Percentiles rank a stretch among this genome's conserved stretches.
Conservation (phyloP, 2,797 vertebrate genomes). For the Halcyon badia region DNA sequence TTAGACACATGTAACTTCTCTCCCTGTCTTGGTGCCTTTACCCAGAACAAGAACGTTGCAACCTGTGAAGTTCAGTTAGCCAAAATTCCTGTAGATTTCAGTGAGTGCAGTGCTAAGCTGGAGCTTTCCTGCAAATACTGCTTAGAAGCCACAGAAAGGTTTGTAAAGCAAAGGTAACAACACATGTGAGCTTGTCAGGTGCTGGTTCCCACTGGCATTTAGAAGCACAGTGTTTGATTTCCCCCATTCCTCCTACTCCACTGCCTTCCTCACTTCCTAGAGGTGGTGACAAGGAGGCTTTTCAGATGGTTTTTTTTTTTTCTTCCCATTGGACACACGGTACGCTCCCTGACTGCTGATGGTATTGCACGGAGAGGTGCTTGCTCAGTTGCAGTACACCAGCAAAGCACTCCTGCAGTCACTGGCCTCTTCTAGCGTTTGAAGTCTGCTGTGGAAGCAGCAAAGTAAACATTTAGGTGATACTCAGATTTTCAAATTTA, state of each 20-base stretch:
- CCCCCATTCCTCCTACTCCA: not conserved
- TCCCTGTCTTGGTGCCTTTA: not conserved
- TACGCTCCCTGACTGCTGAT: not conserved
- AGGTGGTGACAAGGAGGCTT: not conserved
- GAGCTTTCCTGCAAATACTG: not conserved
- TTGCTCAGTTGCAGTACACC: accelerated
- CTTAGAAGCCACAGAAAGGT: not conserved
- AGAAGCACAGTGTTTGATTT: not conserved
- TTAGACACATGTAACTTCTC: not conserved
- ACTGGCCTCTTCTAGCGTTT: accelerated
- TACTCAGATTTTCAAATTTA: not conserved
- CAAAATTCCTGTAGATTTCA: not conserved
- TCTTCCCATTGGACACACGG: not conserved
- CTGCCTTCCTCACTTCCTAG: not conserved
- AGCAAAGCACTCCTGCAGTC: not conserved
- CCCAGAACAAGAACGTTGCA: not conserved
- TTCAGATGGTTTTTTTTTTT: not conserved
- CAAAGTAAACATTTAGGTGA: not conserved
- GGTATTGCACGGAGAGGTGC: not conserved
- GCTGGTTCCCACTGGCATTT: not conserved
- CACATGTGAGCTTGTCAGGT: accelerated
- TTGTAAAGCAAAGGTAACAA: not conserved
- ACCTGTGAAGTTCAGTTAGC: not conserved
- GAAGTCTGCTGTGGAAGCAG: not conserved
- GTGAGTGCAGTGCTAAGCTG: not conserved